Percentiles rank a stretch among this genome's conserved stretches.
Evolutionary conservation across 2,113 vertebrate species (phyloP).

Genomic region (Hypomesus transpacificus): DNA sequence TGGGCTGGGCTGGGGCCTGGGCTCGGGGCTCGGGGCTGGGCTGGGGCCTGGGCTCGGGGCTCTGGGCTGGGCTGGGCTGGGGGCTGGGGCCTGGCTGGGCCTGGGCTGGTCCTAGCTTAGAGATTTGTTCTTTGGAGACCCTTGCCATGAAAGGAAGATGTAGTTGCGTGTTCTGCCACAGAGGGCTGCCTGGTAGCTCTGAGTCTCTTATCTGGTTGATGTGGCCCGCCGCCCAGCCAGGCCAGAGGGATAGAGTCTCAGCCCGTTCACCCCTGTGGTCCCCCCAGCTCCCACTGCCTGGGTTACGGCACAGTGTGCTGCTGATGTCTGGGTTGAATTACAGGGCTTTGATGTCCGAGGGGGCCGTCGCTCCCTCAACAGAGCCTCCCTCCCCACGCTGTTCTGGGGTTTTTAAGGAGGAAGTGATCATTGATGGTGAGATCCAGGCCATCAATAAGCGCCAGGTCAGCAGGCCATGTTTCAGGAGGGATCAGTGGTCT

Average conservation of each 20-base stretch:
- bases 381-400: neutral
- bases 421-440: conserved; percentile 16
- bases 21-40: conserved; percentile 7
- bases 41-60: conserved; percentile 35
- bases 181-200: conserved; percentile 19
- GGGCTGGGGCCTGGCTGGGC: conserved; percentile 16
- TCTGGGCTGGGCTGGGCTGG: conserved; percentile 23
- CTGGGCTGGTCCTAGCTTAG: conserved; percentile 31
- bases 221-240: too few species aligned
- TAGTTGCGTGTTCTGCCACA: conserved; percentile 63
- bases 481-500: conserved; percentile 13
- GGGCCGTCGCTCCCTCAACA: neutral
- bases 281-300: conserved; percentile 12
- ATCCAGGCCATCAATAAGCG: conserved; percentile 18
- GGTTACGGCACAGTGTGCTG: conserved; percentile 22
- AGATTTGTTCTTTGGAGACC: conserved; percentile 19
- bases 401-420: conserved; percentile 9
- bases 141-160: conserved; percentile 64
- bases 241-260: too few species aligned
- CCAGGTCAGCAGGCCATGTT: conserved; percentile 18
- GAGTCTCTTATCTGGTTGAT: conserved; percentile 47
- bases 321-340: conserved; percentile 12
- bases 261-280: too few species aligned
- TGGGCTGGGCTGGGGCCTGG: too few species aligned
- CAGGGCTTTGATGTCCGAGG: conserved; percentile 25